Conservation (phyloP, 2,113 vertebrate species). For the Crotalus tigris region DNA sequence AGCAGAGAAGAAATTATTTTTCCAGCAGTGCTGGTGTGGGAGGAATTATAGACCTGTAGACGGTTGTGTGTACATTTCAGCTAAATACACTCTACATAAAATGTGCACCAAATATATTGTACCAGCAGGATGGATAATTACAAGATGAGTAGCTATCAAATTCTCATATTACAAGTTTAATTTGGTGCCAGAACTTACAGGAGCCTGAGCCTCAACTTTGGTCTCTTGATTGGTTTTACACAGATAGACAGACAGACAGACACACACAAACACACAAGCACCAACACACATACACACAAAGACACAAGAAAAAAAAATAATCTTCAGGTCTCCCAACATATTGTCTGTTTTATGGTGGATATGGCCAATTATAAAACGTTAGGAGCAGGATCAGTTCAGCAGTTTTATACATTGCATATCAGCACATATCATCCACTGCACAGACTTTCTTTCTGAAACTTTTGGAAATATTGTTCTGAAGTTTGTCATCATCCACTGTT, state of each 20-base stretch:
- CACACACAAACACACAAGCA: too few relatives aligned
- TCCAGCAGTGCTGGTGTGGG: background rate
- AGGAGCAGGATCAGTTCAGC: fast-evolving
- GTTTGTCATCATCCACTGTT: background rate
- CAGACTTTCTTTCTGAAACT: background rate
- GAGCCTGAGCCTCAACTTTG: background rate
- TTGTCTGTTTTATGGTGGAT: background rate
- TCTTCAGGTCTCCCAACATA: background rate
- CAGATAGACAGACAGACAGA: background rate
- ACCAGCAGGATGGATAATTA: background rate
- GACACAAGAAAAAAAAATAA: too few relatives aligned
- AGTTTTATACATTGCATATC: background rate
- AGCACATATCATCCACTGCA: background rate
- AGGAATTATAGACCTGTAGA: conserved; percentile 8
- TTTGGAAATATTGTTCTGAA: background rate
- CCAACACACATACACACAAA: too few relatives aligned
- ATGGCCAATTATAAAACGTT: background rate
- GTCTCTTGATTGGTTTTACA: background rate
- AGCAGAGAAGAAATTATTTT: conserved; percentile 26
- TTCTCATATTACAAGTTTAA: background rate
- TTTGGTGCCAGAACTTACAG: background rate
- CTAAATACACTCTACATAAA: background rate
- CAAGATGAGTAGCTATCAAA: conserved; percentile 24
- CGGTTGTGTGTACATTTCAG: conserved; percentile 27
- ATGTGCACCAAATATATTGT: background rate